Conservation (phyloP, 2,113 vertebrate genomes). For the Anhinga anhinga region DNA sequence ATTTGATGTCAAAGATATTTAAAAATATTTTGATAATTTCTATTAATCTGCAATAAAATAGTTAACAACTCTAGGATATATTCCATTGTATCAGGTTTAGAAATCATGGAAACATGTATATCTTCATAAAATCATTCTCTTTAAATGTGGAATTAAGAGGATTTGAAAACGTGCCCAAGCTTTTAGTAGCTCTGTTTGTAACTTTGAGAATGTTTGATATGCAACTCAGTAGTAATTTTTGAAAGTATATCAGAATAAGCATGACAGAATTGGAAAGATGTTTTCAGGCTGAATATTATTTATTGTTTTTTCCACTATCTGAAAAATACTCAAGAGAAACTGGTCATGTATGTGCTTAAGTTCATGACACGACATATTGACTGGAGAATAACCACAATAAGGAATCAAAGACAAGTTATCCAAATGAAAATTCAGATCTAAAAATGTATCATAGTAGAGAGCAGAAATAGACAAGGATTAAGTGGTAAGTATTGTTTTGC, state of each 20-base stretch:
- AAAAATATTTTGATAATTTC: not conserved
- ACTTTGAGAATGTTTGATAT: not conserved
- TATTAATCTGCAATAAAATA: not conserved
- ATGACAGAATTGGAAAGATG: not conserved
- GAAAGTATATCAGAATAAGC: not conserved
- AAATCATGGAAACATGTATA: not conserved
- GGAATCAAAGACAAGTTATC: not conserved
- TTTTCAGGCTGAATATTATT: not conserved
- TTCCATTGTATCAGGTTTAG: not conserved
- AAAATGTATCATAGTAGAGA: not conserved
- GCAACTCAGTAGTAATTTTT: not conserved
- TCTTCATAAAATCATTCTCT: not conserved
- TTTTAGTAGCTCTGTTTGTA: not conserved
- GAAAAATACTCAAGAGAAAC: not conserved
- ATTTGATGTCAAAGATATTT: not conserved
- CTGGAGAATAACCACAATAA: not conserved
- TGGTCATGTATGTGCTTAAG: not conserved
- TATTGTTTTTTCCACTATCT: not conserved
- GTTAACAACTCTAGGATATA: not conserved
- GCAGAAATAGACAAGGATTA: not conserved
- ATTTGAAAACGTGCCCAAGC: not conserved
- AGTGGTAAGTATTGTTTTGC: not conserved
- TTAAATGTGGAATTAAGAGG: not conserved
- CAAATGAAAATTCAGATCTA: not conserved
- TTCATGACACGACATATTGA: not conserved